phyloP scores from a whole-genome alignment of 2,888 invertebrate genomes.

The Callosobruchus maculatus region DNA sequence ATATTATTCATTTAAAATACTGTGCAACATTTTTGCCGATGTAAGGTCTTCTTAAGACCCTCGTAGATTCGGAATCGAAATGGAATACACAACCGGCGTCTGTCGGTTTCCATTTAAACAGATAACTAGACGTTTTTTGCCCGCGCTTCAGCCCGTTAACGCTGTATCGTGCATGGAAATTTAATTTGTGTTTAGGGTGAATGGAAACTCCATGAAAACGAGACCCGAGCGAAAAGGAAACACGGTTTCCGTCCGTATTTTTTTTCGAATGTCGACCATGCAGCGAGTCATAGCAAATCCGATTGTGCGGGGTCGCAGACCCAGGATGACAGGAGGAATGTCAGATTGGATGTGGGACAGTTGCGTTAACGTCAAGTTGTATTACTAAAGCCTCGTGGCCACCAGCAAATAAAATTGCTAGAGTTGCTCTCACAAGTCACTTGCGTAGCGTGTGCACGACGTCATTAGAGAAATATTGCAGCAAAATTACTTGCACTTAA shows the following conservation, averaged over 20 bases:
- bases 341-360: too few species aligned
- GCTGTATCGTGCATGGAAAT: not conserved
- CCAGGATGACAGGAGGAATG: too few species aligned
- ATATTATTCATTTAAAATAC: too few species aligned
- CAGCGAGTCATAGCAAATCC: not conserved
- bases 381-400: too few species aligned
- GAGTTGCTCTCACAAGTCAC: too few species aligned
- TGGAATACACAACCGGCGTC: not conserved
- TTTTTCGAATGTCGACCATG: not conserved
- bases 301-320: not conserved
- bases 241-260: not conserved
- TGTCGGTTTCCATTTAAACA: not conserved
- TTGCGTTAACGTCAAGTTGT: too few species aligned
- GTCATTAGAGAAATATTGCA: too few species aligned
- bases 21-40: too few species aligned
- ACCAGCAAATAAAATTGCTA: too few species aligned
- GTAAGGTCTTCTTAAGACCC: too few species aligned
- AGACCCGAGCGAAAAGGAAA: not conserved
- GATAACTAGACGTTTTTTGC: not conserved
- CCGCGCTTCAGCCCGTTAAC: not conserved
- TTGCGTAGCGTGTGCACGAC: too few species aligned
- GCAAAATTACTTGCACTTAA: too few species aligned
- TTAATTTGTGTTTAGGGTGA: not conserved
- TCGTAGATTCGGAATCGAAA: not conserved
- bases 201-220: not conserved